Base-by-base conservation (phyloP, 2,888 invertebrate species). In the Rhingia rostrata region DNA sequence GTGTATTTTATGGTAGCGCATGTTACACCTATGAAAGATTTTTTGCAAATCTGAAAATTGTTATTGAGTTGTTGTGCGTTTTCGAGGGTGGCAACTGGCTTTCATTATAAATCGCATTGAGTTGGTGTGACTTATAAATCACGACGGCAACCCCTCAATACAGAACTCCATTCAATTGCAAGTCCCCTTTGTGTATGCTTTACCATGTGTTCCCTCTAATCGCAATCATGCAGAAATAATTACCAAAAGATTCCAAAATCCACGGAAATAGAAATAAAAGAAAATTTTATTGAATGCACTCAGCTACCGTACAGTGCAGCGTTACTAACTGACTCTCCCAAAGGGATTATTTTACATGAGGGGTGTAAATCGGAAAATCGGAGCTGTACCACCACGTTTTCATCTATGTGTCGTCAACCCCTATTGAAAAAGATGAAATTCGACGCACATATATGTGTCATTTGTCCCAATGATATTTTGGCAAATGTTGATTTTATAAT, bases 171-270 rank as follows among this genome's bases (percentile, higher is more conserved):
- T 22, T 22, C 1, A 22, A 22, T 22, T 22, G 22, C 22, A 22
- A 22, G 12, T 64, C 30, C 49, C 51, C 12, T 39, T 39, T 12
- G 49, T n/a, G 2, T 14, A 7, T 32, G 12, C 32, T n/a, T 12
- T 51, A 22, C 22, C 41, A n/a, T 6, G 6, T 41, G 22, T 45
- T 47, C 7, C 32, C 30, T 56, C 6, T 37, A 69, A 47, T 56
- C 54, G n/a, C 69, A 69, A 47, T 56, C 56, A 58, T 69, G 56
- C 56, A 56, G 69, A 69, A 69, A 69, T 56, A 69, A 56, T 58
- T 69, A 9, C 30, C 30, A n/a, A 69, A 69, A 30, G 22, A 32
- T 12, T 53, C 22, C 41, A 22, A 1, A 67, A 47, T 47, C 37
- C 49, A 64, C 22, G 6, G 22, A 54, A 56, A 30, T 30, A 10